A percentile compares a stretch with the other conserved stretches of the same genome.
Evolutionary conservation across 30 jellyfish, hydroid and myxozoan genomes (phyloP).

Genomic region (Turritopsis rubra): DNA sequence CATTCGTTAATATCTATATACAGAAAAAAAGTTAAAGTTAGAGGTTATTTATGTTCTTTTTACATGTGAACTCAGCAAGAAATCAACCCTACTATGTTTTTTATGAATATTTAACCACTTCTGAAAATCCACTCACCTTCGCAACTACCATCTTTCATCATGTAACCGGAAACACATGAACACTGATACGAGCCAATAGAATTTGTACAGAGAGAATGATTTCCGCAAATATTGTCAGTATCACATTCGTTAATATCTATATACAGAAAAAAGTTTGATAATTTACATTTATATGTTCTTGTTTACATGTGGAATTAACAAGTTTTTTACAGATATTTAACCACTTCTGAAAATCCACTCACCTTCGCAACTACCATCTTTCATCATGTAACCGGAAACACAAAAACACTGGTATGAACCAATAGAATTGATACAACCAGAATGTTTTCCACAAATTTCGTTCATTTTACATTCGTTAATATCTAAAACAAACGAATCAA

Average conservation of each 20-base stretch:
- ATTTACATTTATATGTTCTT: too few species aligned
- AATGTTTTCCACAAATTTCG: background rate
- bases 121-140: too few species aligned
- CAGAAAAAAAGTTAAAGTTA: too few species aligned
- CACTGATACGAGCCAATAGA: constrained; percentile 6
- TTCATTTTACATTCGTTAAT: background rate
- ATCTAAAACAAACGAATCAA: background rate
- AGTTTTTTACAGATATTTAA: too few species aligned
- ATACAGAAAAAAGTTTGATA: background rate
- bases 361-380: background rate
- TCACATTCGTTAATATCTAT: background rate
- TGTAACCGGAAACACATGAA: background rate
- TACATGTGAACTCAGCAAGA: too few species aligned
- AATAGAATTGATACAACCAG: background rate
- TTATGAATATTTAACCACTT: too few species aligned
- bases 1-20: constrained; percentile 15
- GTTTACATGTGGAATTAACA: background rate
- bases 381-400: background rate
- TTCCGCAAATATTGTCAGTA: background rate
- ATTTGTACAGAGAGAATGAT: background rate
- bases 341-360: background rate
- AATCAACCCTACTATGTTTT: too few species aligned
- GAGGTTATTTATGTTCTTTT: too few species aligned
- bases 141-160: background rate
- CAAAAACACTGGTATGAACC: background rate